Base-by-base conservation (phyloP, 1,140 invertebrate genomes). In the Drosophila parvula region DNA sequence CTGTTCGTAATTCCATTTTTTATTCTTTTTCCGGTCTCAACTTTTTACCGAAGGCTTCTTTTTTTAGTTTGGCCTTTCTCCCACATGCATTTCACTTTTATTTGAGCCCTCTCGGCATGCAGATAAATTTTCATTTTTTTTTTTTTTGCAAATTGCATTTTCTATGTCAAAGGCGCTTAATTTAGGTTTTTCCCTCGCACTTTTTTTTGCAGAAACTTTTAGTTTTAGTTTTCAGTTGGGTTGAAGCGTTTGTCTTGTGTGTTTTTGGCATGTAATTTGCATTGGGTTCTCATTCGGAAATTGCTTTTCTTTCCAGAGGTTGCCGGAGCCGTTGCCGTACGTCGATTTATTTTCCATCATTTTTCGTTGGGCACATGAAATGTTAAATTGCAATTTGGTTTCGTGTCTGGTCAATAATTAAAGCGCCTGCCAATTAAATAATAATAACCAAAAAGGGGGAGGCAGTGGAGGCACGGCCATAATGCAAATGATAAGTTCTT, bases 401-500 rank as follows among this genome's bases (percentile, higher is more conserved):
- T 78, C 69, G 69, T 67, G 65, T 44, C 38, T 67, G 62, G 73
- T 81, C 81, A 78, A 85, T 86, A 81, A 86, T 85, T 81, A 83
- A 86, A 78, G 65, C 61, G 77, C 84, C 44, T 34, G 67, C 71
- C 84, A 88, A 86, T 86, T 89, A 89, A 83, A 88, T 88, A 89
- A 80, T 89, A 89, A 89, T 80, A 74, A 63, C 47, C 50, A 18
- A 43, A 41, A 18, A 30, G 7, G 18, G 1, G 18, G 8, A 10
- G 30, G 41, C 14, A 4, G 30, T 5, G 14, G n/a, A 5, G 14
- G 14, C 18, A n/a, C 11, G 9, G n/a, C 44, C 58, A 62, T 83
- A 84, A 83, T 88, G 83, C 67, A 88, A 88, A 86, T 86, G 76
- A 83, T 83, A 83, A 86, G 83, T 86, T 86, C 83, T 65, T 83